phyloP scores from a whole-genome alignment of 2,797 vertebrate species.

The Sebastolobus alascanus region DNA sequence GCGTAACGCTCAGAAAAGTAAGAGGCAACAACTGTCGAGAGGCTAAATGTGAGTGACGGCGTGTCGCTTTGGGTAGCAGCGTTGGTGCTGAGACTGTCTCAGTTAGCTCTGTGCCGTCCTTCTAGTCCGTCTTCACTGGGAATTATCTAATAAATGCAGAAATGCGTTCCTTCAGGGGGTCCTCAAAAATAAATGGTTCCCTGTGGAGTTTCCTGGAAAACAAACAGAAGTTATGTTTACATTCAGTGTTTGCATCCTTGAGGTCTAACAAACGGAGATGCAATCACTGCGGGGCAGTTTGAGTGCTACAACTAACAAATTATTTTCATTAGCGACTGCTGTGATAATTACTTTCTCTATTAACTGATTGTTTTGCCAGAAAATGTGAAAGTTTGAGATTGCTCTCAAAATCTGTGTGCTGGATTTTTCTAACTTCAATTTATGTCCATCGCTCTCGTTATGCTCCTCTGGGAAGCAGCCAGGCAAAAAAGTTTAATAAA shows the following conservation, averaged over 20 bases:
- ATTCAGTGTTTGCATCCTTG: background rate
- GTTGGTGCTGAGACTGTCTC: background rate
- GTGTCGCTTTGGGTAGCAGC: background rate
- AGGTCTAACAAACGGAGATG: background rate
- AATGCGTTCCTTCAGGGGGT: background rate
- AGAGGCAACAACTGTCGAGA: conserved; percentile 28
- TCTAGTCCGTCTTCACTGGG: background rate
- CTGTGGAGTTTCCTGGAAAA: conserved; percentile 4
- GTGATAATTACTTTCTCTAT: background rate
- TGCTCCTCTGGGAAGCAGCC: too few relatives aligned
- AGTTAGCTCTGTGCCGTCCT: background rate
- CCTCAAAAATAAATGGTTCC: background rate
- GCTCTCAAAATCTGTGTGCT: too few relatives aligned
- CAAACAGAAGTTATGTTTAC: background rate
- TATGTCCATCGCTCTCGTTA: too few relatives aligned
- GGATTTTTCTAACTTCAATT: too few relatives aligned
- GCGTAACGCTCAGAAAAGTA: conserved; percentile 26
- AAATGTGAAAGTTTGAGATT: background rate
- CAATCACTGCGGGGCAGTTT: background rate
- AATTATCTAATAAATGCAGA: background rate
- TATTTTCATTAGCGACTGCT: background rate
- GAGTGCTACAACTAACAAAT: background rate
- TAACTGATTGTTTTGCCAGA: background rate
- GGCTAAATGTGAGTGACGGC: conserved; percentile 23
- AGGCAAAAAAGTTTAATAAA: too few relatives aligned